These are phyloP conservation scores for Apoda limacodes DNA, from an alignment of 2,888 invertebrate genomes.

Conservation along the genomic window DNA sequence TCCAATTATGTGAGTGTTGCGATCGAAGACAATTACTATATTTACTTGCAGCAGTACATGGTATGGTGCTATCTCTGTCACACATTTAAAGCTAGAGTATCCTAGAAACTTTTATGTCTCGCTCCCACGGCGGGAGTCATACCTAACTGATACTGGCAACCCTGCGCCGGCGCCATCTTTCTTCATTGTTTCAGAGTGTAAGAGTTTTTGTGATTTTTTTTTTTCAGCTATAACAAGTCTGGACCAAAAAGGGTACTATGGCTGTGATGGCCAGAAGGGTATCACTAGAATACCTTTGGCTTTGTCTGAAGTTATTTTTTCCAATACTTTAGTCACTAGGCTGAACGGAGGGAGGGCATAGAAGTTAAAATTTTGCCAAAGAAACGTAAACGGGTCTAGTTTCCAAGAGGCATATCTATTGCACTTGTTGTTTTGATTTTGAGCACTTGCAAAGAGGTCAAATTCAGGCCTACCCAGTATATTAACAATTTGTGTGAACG, in stretches of 20 bases:
- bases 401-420: slow-evolving; percentile 8
- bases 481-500: slow-evolving; percentile 2
- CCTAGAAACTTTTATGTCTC: too few species aligned
- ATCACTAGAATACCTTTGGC: slow-evolving; percentile 12
- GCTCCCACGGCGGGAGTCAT: too few species aligned
- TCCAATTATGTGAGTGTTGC: too few species aligned
- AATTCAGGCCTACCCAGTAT: slow-evolving; percentile 4
- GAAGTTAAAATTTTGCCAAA: slow-evolving; percentile 7
- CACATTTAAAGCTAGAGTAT: too few species aligned
- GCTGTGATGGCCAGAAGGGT: slow-evolving; percentile 13
- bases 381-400: slow-evolving; percentile 8
- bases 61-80: too few species aligned
- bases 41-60: too few species aligned
- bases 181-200: too few species aligned
- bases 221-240: slow-evolving; percentile 2
- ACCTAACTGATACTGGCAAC: too few species aligned
- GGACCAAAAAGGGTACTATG: slow-evolving; percentile 7
- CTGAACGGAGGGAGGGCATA: slow-evolving; percentile 17
- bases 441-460: slow-evolving; percentile 12
- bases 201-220: too few species aligned
- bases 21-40: too few species aligned
- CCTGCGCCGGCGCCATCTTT: too few species aligned
- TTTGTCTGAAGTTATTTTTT: slow-evolving; percentile 13
- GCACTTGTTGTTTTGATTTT: slow-evolving; percentile 9
- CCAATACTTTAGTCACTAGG: slow-evolving; percentile 7